Conservation (phyloP, 2,113 vertebrate genomes). For the Cyrtonyx montezumae region DNA sequence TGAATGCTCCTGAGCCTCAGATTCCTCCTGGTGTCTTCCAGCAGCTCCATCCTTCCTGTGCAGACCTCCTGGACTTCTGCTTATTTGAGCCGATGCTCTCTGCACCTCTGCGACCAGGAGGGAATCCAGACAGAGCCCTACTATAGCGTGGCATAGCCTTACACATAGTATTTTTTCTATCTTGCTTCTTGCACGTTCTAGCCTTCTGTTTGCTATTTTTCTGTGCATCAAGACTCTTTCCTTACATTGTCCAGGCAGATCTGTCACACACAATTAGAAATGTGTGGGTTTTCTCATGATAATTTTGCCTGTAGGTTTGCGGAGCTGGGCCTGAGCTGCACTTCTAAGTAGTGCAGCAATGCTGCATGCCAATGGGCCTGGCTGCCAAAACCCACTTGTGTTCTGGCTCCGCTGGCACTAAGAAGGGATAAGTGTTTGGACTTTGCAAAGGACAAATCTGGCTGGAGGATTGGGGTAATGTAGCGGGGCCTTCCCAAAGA, state of each 20-base stretch:
- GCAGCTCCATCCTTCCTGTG: neutral
- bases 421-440: neutral
- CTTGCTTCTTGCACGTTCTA: neutral
- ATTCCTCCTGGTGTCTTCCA: neutral
- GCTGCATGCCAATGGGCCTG: fast-evolving
- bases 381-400: neutral
- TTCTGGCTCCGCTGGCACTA: neutral
- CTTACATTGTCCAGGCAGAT: neutral
- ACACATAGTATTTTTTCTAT: neutral
- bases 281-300: neutral
- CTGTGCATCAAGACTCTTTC: neutral
- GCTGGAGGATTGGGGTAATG: neutral
- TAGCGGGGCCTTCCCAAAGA: neutral
- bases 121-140: neutral
- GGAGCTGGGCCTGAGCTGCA: neutral
- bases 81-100: neutral
- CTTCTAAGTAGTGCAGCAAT: neutral
- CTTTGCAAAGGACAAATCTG: neutral
- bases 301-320: neutral
- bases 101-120: neutral
- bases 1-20: neutral
- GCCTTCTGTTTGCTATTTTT: neutral
- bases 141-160: neutral
- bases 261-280: neutral
- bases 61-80: neutral